These are phyloP conservation scores for Oligia strigilis DNA, from an alignment of 2,888 invertebrate genomes.

Conservation along the genomic window DNA sequence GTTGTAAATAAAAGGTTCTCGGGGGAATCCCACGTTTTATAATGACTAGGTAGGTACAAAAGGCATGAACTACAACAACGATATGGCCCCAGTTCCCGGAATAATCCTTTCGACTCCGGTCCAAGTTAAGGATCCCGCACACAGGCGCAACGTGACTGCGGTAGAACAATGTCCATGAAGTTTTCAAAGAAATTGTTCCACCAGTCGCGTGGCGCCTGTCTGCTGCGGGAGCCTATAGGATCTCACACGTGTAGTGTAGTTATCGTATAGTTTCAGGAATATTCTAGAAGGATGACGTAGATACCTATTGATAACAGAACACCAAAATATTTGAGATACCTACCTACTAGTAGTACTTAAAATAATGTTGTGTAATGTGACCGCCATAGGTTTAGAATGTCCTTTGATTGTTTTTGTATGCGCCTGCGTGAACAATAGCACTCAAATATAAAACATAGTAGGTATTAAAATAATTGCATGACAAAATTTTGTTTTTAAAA, in stretches of 20 bases:
- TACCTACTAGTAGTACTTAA: not conserved
- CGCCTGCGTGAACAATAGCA: conserved; percentile 29
- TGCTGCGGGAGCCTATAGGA: too few species aligned
- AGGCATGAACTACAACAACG: not conserved
- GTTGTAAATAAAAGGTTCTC: not conserved
- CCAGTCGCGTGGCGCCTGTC: not conserved
- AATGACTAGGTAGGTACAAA: not conserved
- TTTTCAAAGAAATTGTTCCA: not conserved
- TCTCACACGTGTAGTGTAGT: not conserved
- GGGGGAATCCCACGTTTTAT: not conserved
- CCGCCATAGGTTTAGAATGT: conserved; percentile 27
- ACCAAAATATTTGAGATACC: conserved; percentile 10
- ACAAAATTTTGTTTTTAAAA: conserved; percentile 18
- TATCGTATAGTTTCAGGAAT: not conserved
- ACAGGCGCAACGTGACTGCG: not conserved
- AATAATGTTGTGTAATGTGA: conserved; percentile 28
- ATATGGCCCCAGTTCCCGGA: not conserved
- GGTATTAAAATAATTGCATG: not conserved
- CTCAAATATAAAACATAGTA: conserved; percentile 23
- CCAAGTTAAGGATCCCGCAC: not conserved
- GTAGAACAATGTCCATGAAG: not conserved
- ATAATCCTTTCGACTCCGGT: not conserved
- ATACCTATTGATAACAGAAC: not conserved
- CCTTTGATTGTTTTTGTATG: conserved; percentile 32
- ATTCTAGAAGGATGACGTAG: not conserved